These are phyloP conservation scores for Ctenicera cuprea DNA, from an alignment of 2,888 invertebrate species.

Conservation along the genomic window DNA sequence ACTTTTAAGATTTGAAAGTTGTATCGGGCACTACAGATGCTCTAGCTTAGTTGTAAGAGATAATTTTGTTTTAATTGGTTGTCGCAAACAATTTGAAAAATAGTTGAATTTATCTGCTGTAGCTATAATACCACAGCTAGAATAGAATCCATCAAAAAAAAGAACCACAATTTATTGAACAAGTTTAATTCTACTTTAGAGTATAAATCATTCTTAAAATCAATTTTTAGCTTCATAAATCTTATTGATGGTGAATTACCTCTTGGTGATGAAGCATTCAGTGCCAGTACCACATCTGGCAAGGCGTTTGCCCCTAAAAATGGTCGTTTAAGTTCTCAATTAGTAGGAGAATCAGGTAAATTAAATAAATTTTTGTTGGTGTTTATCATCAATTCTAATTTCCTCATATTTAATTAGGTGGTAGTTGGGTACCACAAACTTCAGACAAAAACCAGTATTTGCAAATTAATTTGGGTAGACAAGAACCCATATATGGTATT, in stretches of 20 bases:
- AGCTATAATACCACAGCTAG: no score
- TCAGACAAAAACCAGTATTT: slow-evolving; percentile 81
- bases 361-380: background rate
- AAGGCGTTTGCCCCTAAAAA: slow-evolving; percentile 74
- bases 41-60: no score
- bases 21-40: no score
- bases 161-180: no score
- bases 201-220: background rate
- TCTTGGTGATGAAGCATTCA: slow-evolving; percentile 75
- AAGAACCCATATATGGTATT: slow-evolving; percentile 84
- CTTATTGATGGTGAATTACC: slow-evolving; percentile 74
- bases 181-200: no score
- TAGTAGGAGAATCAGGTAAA: slow-evolving; percentile 61
- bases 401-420: slow-evolving; percentile 67
- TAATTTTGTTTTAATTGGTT: no score
- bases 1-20: no score
- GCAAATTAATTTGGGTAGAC: slow-evolving; percentile 76
- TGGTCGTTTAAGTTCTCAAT: slow-evolving; percentile 73
- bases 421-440: slow-evolving; percentile 82
- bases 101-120: no score
- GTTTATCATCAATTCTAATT: background rate
- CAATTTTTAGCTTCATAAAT: slow-evolving; percentile 67
- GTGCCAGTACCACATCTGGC: slow-evolving; percentile 76
- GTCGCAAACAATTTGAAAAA: no score
- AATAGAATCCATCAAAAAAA: no score